Base-by-base conservation (phyloP, 2,888 invertebrate species). In the Disparrhopalites patrizii region DNA sequence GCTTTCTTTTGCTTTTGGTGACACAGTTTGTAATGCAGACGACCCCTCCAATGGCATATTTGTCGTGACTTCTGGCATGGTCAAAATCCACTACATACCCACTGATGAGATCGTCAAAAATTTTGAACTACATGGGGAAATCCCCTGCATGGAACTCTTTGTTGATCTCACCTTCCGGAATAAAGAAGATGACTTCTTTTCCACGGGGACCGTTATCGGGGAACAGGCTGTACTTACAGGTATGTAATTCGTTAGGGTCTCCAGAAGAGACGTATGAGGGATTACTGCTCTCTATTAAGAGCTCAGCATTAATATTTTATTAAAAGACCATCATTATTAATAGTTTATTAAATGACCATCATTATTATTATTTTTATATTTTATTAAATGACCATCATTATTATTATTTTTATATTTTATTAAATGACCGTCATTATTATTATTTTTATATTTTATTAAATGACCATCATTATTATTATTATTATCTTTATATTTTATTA, bases 161-260 rank as follows among this genome's bases (percentile, higher is more conserved):
- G 80, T 81, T 76, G 82, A 82, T 31, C 69, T 83, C 8, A 80
- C 81, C 72, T 83, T 82, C 69, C 77, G 77, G 0, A 81, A 82
- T 3, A 80, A 80, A 0, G 78, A 81, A 30, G 80, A 80, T 57
- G 85, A 86, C 70, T 85, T 82, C 70, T 81, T 86, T 15, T 84
- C 84, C 1, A 82, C 85, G 0, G 86, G 86, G 1, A 84, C 83
- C 62, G 83, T 85, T 8, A 79, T 86, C 23, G 86, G 86, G 0
- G 85, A 86, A 31, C 77, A 85, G 33, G 83, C 85, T 66, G 81
- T 84, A 0, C 76, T 86, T 20, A 86, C 85, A 1, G 82, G 81
- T 31, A n/a, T n/a, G n/a, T n/a, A n/a, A n/a, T n/a, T n/a, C n/a
- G n/a, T n/a, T n/a, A n/a, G n/a, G n/a, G n/a, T n/a, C n/a, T n/a